A percentile compares a stretch with the other conserved stretches of the same genome.
Conservation (phyloP, 2,888 invertebrate species). For the Elegia similella region DNA sequence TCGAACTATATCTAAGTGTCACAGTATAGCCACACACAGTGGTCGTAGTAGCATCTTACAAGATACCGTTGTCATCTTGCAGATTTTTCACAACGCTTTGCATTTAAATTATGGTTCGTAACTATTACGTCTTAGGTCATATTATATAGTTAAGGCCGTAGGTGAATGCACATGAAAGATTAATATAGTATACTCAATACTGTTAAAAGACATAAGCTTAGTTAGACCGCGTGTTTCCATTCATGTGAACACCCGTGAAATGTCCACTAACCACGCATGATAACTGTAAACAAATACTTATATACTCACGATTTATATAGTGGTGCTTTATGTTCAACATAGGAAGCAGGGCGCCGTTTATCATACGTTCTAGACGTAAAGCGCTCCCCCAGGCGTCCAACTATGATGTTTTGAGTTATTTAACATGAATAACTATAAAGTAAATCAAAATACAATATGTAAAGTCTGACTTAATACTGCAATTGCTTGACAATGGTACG, state of each 20-base stretch:
- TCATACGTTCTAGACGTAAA: background rate
- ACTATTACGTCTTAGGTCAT: no score
- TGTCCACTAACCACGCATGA: background rate
- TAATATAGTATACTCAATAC: no score
- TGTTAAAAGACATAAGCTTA: no score
- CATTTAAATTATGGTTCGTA: no score
- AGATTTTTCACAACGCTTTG: no score
- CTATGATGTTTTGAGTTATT: background rate
- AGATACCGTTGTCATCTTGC: no score
- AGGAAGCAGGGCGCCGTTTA: background rate
- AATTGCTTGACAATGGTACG: background rate
- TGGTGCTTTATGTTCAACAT: background rate
- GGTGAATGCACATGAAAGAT: no score
- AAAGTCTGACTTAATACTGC: background rate
- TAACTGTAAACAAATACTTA: background rate
- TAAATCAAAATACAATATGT: background rate
- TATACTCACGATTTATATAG: background rate
- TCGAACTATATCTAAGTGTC: no score
- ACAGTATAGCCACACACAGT: no score
- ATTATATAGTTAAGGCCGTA: no score
- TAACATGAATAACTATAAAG: background rate
- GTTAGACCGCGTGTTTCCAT: background rate
- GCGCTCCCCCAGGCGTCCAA: background rate
- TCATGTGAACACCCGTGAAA: conserved; percentile 1
- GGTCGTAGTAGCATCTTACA: no score